Evolutionary conservation across 2,113 vertebrate species (phyloP).

Genomic region (Syngnathus floridae): DNA sequence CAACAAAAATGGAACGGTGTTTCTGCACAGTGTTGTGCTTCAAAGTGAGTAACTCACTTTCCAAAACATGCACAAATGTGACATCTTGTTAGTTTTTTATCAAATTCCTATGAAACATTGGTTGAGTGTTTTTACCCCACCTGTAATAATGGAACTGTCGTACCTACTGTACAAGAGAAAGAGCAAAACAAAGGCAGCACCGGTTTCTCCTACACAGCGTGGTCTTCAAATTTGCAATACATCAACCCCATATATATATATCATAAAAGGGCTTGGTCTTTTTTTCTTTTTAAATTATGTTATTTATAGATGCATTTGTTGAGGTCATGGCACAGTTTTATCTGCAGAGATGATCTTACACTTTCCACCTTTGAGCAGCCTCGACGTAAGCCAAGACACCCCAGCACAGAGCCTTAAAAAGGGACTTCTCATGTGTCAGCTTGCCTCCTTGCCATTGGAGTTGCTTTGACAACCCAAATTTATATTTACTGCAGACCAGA

Average conservation of each 20-base stretch:
- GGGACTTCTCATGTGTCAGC: conserved; percentile 51
- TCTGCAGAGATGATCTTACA: conserved; percentile 54
- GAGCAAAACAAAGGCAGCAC: conserved; percentile 6
- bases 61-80: not conserved
- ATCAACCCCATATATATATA: not conserved
- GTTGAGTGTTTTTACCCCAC: not conserved
- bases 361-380: conserved; percentile 58
- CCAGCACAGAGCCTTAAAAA: conserved; percentile 56
- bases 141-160: conserved; percentile 11
- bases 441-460: conserved; percentile 27
- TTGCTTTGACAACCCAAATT: conserved; percentile 31
- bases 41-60: not conserved
- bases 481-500: conserved; percentile 7
- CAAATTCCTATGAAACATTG: not conserved
- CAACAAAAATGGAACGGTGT: conserved; percentile 12
- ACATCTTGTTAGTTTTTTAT: not conserved
- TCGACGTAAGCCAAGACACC: conserved; percentile 42
- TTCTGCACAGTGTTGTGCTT: conserved; percentile 13
- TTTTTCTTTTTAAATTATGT: conserved; percentile 10
- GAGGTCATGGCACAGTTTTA: conserved; percentile 47
- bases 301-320: conserved; percentile 20
- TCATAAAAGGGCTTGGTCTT: conserved; percentile 1
- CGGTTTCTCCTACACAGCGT: not conserved
- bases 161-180: conserved; percentile 14
- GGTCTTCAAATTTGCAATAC: not conserved